Evolutionary conservation across 30 jellyfish, hydroid and myxozoan genomes (phyloP), one percentile per base, ranked within the genome.

Genomic region (Catostylus mosaicus): DNA sequence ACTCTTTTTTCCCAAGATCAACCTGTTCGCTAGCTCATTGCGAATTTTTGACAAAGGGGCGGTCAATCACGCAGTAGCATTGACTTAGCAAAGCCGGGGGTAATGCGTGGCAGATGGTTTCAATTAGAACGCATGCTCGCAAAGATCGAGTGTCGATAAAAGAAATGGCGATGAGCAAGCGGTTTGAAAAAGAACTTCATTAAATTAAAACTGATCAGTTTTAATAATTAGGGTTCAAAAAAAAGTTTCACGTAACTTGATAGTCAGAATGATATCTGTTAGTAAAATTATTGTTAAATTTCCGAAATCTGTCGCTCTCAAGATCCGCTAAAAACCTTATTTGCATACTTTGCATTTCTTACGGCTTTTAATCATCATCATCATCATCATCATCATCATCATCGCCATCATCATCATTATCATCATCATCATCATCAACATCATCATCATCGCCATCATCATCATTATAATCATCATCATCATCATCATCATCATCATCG

Each of bases 31-130:
- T 40, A 70, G 38, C 78, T 76, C 78, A 50, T 57, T 82, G 92
- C 80, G 79, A 51, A 38, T 70, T 82, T 63, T 76, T 82, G 77
- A 82, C 86, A 82, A 68, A 69, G 73, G 75, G 85, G 80, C 90
- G 90, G 90, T 80, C 90, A 80, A 80, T 80, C 83, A 80, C 67
- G 82, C 43, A 48, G 80, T 37, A 65, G 59, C 86, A 82, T 52
- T 70, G 82, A 80, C 84, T 68, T 69, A 37, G 86, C 0, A 34
- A 70, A 82, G 64, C 82, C 79, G 86, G 92, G 92, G 92, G 92
- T 62, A 32, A 54, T 3, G 50, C 67, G 68, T 30, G 16, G 68
- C 68, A 57, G 68, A 60, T 56, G 67, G 37, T 40, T 56, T 76
- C 43, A 43, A 26, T 31, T 70, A 27, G 51, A 40, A 20, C 78